phyloP scores from a whole-genome alignment of 2,888 invertebrate species.

The Dynastes tityus region DNA sequence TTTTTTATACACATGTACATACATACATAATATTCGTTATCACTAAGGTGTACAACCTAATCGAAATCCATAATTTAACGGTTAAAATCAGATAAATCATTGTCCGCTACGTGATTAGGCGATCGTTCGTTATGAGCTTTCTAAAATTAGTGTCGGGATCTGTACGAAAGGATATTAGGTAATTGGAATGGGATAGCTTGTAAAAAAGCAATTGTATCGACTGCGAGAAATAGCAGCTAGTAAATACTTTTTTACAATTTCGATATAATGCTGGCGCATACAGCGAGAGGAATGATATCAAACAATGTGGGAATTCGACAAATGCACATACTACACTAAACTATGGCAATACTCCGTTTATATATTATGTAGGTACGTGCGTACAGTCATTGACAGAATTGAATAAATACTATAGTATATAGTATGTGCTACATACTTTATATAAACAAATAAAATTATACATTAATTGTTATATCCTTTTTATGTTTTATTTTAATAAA shows the following conservation, averaged over 20 bases:
- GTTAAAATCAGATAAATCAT: conserved; percentile 1
- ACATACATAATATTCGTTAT: too few species aligned
- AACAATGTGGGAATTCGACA: conserved; percentile 17
- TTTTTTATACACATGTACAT: too few species aligned
- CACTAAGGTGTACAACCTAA: too few species aligned
- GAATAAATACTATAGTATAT: too few species aligned
- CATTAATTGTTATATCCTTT: too few species aligned
- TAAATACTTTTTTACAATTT: neutral
- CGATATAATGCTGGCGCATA: neutral
- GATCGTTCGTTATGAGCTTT: conserved; percentile 1
- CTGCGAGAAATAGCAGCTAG: neutral
- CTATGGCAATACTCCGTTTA: neutral
- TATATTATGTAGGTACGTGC: too few species aligned
- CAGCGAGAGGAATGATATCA: conserved; percentile 3
- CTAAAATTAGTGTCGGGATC: neutral
- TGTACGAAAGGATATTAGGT: neutral
- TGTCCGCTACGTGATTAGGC: neutral
- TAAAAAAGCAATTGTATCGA: neutral
- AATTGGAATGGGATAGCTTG: neutral
- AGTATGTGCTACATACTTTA: too few species aligned
- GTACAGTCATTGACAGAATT: too few species aligned
- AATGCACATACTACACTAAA: neutral
- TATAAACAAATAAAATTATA: too few species aligned
- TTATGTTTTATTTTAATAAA: too few species aligned
- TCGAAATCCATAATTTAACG: neutral